These are phyloP conservation scores for Ictalurus punctatus DNA, from an alignment of 2,113 vertebrate species.

Conservation along the genomic window DNA sequence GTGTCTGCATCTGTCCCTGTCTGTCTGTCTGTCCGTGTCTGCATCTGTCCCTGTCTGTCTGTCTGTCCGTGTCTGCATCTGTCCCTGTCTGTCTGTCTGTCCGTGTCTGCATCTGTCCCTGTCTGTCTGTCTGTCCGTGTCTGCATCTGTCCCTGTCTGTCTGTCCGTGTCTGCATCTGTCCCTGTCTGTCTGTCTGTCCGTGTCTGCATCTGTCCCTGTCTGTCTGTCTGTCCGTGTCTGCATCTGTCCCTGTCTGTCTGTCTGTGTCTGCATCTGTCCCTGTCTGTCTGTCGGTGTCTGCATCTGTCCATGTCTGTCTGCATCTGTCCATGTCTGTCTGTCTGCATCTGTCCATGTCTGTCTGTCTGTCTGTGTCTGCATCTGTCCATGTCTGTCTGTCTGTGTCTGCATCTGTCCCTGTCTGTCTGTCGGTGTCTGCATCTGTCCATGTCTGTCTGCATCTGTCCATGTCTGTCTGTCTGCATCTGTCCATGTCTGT, in stretches of 20 bases:
- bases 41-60: no score
- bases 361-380: neutral
- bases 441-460: neutral
- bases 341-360: neutral
- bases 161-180: neutral
- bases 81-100: no score
- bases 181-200: neutral
- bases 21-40: neutral
- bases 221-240: neutral
- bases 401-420: neutral
- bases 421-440: neutral
- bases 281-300: no score
- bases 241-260: neutral
- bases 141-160: neutral
- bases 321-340: neutral
- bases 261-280: neutral
- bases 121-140: neutral
- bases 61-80: no score
- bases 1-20: accelerated
- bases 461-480: no score
- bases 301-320: no score
- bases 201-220: no score
- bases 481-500: no score
- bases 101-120: no score
- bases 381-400: neutral